phyloP scores from a whole-genome alignment of 2,797 vertebrate species.

The Esox masquinongy region DNA sequence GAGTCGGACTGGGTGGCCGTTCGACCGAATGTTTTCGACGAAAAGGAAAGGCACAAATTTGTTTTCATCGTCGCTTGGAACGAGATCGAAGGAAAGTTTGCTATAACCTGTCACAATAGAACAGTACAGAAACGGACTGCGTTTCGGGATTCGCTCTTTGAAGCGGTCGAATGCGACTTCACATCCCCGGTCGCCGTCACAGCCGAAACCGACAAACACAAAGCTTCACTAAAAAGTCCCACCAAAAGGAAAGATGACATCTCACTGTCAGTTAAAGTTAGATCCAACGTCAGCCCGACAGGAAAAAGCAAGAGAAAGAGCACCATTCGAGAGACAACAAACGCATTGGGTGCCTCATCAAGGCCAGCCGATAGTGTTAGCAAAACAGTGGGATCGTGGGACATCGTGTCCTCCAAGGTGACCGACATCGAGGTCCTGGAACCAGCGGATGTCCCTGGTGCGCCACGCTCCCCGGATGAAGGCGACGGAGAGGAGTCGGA shows the following conservation, averaged over 20 bases:
- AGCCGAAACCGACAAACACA: slow-evolving; percentile 38
- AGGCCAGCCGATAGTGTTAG: slow-evolving; percentile 48
- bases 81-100: slow-evolving; percentile 93
- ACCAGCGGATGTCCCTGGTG: slow-evolving; percentile 39
- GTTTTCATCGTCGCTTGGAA: slow-evolving; percentile 97
- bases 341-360: slow-evolving; percentile 21
- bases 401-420: slow-evolving; percentile 51
- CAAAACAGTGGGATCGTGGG: slow-evolving; percentile 55
- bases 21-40: slow-evolving; percentile 91
- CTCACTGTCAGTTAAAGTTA: slow-evolving; percentile 33
- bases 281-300: slow-evolving; percentile 49
- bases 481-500: slow-evolving; percentile 46
- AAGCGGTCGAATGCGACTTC: slow-evolving; percentile 41
- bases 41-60: slow-evolving; percentile 91
- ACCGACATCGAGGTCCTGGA: slow-evolving; percentile 65
- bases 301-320: slow-evolving; percentile 35
- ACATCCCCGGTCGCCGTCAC: slow-evolving; percentile 20
- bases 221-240: slow-evolving; percentile 27
- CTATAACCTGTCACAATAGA: slow-evolving; percentile 94
- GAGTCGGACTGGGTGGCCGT: slow-evolving; percentile 97
- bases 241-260: slow-evolving; percentile 32
- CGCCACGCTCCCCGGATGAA: slow-evolving; percentile 43
- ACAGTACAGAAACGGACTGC: slow-evolving; percentile 86
- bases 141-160: slow-evolving; percentile 68
- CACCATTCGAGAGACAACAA: slow-evolving; percentile 3